Evolutionary conservation across 2,797 vertebrate species (phyloP), one percentile per base, ranked within the genome.

Genomic region (Paedocypris micromegethes): DNA sequence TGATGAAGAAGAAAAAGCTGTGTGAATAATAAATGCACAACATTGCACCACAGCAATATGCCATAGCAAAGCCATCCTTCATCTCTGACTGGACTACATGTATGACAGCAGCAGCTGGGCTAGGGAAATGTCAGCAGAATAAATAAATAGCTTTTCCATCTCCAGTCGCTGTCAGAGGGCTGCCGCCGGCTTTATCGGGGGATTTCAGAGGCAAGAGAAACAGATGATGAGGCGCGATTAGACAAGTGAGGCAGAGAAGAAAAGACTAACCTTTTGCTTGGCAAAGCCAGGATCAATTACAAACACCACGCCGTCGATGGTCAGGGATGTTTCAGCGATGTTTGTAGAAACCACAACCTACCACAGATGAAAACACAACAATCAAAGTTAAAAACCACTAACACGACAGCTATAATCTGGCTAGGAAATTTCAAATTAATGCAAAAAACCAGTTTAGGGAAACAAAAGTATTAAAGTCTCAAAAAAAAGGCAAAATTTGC

Each of bases 231-330:
- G 75, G 4, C 70, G 79, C 87, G 86, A 89, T 91, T 87, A 83
- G 78, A 74, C 74, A 68, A 64, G 72, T 54, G 64, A 55, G 4
- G 47, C 40, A 79, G 67, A 78, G 72, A 52, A 54, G 37, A 37
- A 74, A 3, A 44, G 23, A 51, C 84, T 83, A 91, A 97, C 96
- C 93, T 98, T 98, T 89, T 97, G 94, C 86, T 98, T 98, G 49
- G 96, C 95, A 90, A 98, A 98, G 81, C 96, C 96, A 42, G 96
- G 95, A 93, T 98, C 96, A 78, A 98, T 98, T 83, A 98, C 96
- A 88, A 98, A 98, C 73, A 97, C 95, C 73, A 97, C 95, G 1
- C 94, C 93, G 57, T 97, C 94, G 80, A 97, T 98, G 85, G 96
- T 96, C 85, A 98, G 89, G 62, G 96, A 98, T 2, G 95, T 98